Conservation (phyloP, 2,797 vertebrate genomes). For the Schizothorax lantsangensis region DNA sequence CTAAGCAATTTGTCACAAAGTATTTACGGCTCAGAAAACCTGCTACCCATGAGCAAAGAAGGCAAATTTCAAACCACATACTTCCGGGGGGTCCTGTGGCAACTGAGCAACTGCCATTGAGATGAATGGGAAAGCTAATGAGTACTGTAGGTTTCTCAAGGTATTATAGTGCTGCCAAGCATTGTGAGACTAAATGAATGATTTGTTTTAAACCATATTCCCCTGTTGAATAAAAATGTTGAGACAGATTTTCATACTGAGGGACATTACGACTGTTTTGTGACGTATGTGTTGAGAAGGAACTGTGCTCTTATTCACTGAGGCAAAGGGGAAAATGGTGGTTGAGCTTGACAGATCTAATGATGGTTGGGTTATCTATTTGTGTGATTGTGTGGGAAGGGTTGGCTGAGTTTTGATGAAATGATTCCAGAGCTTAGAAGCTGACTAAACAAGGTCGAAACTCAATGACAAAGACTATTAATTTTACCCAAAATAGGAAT, state of each 20-base stretch:
- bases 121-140: constrained; percentile 32
- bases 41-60: background rate
- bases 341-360: constrained; percentile 71
- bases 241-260: background rate
- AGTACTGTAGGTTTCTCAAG: background rate
- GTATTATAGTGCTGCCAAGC: constrained; percentile 1
- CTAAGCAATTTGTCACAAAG: background rate
- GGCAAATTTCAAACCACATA: constrained; percentile 3
- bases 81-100: background rate
- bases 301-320: constrained; percentile 62
- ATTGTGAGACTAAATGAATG: background rate
- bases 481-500: constrained; percentile 47
- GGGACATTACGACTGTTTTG: background rate
- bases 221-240: background rate
- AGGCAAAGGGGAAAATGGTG: constrained; percentile 63
- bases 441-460: constrained; percentile 58
- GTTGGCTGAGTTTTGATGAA: constrained; percentile 72
- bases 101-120: constrained; percentile 12
- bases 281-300: constrained; percentile 23
- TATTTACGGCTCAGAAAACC: background rate
- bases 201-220: constrained; percentile 28
- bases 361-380: constrained; percentile 72
- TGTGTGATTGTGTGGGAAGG: constrained; percentile 75
- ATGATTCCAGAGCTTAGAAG: constrained; percentile 62
- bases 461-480: constrained; percentile 55